A percentile compares a stretch with the other conserved stretches of the same genome.
These are phyloP conservation scores for Pangasius larnaudii DNA, from an alignment of 2,797 vertebrate species.

Conservation along the genomic window DNA sequence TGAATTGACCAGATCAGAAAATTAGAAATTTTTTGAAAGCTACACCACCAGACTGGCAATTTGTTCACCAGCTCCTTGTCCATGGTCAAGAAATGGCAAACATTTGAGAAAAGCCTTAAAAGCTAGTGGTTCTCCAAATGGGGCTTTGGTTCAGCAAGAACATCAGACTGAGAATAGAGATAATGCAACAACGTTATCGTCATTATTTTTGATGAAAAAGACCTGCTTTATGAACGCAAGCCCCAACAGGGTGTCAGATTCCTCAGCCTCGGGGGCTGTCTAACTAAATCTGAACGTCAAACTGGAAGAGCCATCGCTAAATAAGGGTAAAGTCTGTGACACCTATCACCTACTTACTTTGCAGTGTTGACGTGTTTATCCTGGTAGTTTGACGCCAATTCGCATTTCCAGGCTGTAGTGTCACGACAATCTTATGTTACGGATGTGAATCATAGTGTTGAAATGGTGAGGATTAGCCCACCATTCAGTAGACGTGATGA, in stretches of 20 bases:
- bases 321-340: neutral
- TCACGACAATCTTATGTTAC: neutral
- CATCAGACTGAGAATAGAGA: too few species aligned
- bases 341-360: neutral
- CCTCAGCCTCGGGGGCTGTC: neutral
- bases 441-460: neutral
- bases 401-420: neutral
- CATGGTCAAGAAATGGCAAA: neutral
- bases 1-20: too few species aligned
- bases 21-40: neutral
- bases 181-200: neutral
- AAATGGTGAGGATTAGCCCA: neutral
- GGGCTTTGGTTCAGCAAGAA: neutral
- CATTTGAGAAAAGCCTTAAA: neutral
- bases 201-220: neutral
- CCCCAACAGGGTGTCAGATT: neutral
- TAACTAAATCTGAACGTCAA: neutral
- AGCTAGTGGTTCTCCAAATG: neutral
- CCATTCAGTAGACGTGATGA: neutral
- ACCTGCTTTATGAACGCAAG: neutral
- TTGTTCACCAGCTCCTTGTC: neutral
- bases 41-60: neutral
- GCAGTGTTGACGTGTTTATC: neutral
- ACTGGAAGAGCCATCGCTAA: neutral
- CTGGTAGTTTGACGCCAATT: neutral